phyloP scores from a whole-genome alignment of 2,797 vertebrate species.

The Sorex maritimensis region DNA sequence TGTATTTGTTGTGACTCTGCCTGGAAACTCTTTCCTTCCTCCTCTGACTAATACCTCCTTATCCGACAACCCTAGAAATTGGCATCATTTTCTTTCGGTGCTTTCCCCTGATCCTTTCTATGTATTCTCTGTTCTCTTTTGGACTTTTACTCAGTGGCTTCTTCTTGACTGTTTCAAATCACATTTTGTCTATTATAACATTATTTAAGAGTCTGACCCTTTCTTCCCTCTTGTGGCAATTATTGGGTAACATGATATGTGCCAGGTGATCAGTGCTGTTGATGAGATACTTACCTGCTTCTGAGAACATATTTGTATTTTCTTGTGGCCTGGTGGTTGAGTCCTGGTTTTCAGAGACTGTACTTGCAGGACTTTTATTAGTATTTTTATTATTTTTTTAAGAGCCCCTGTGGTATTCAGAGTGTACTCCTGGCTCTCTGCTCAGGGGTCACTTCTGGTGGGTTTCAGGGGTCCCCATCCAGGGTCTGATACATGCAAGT shows the following conservation, averaged over 20 bases:
- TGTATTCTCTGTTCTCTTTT: background rate
- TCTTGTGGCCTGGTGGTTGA: background rate
- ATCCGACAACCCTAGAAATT: background rate
- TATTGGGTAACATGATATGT: background rate
- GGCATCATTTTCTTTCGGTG: background rate
- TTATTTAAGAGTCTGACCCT: background rate
- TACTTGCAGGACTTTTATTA: background rate
- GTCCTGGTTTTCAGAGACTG: background rate
- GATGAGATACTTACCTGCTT: background rate
- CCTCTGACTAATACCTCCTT: background rate
- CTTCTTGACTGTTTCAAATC: background rate
- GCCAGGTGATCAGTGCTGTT: background rate
- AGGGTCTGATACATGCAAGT: too few relatives aligned
- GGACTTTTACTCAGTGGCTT: background rate
- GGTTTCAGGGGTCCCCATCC: too few relatives aligned
- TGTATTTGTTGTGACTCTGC: background rate
- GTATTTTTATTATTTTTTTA: too few relatives aligned
- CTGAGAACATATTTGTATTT: background rate
- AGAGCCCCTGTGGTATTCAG: too few relatives aligned
- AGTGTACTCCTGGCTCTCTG: too few relatives aligned
- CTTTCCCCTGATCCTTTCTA: background rate
- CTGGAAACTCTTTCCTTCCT: background rate
- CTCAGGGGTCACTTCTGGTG: too few relatives aligned
- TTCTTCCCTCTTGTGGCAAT: background rate
- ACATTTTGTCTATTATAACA: background rate